phyloP scores from a whole-genome alignment of 2,888 invertebrate genomes.

The Pheosia gnoma region DNA sequence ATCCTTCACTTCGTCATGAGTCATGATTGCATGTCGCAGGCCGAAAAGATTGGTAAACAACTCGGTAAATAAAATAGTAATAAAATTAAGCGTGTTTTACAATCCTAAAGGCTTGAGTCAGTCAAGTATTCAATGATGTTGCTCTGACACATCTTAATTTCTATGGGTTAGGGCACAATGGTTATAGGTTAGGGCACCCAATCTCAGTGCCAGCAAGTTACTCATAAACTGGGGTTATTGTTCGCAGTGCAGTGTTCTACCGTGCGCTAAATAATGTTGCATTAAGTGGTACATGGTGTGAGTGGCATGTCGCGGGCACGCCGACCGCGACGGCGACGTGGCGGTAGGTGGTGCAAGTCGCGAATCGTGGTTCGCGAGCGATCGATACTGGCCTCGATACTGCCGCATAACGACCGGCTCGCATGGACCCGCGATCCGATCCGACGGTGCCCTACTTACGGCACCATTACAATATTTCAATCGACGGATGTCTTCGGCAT shows the following conservation, averaged over 20 bases:
- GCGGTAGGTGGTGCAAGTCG: conserved; percentile 18
- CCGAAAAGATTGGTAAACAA: neutral
- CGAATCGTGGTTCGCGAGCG: conserved; percentile 11
- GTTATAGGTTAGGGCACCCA: too few relatives aligned
- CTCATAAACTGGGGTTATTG: neutral
- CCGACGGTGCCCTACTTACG: conserved; percentile 10
- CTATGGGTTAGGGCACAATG: too few relatives aligned
- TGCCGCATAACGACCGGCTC: conserved; percentile 23
- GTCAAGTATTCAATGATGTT: too few relatives aligned
- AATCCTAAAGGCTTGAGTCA: too few relatives aligned
- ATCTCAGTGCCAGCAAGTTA: too few relatives aligned
- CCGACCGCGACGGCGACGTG: neutral
- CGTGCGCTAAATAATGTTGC: neutral
- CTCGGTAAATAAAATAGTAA: too few relatives aligned
- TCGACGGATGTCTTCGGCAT: neutral
- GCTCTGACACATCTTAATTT: too few relatives aligned
- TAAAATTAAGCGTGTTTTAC: too few relatives aligned
- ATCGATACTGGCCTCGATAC: conserved; percentile 27
- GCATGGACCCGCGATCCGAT: conserved; percentile 6
- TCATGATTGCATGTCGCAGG: neutral
- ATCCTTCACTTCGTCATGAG: neutral
- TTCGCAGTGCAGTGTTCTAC: neutral
- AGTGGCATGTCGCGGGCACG: neutral
- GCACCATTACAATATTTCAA: conserved; percentile 1
- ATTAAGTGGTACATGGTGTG: neutral